Base-by-base conservation (phyloP, 2,888 invertebrate species). In the Plutella xylostella region DNA sequence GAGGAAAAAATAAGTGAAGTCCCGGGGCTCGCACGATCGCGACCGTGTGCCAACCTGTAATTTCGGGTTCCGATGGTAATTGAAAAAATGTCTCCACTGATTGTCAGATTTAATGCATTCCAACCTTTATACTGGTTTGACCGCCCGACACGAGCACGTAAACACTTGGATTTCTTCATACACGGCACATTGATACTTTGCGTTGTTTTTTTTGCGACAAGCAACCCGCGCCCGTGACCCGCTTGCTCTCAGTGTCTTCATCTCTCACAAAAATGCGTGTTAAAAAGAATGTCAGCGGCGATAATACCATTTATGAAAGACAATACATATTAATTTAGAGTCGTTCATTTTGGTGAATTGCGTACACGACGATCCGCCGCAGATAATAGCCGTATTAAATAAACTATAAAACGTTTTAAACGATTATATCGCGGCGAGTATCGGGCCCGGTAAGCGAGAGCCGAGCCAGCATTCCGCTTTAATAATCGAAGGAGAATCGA, bases 391-490 rank as follows among this genome's bases (percentile, higher is more conserved):
- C 56, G 52, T 54, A 60, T 60, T 61, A 63, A 70, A 69, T 70
- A 71, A 65, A 67, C 60, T 69, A 71, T 70, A 65, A 65, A 68
- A 62, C 63, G 14, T 31, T 40, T 22, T 31, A 20, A 17, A 31
- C 12, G 64, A 67, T 72, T 62, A 58, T 56, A 63, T 55, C 51
- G 53, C 55, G 48, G 43, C 50, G 51, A 51, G 50, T 48, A 47
- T 47, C 47, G 46, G 47, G 45, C 41, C 62, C 64, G 60, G 68
- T 78, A 76, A 78, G 70, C 74, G 72, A 78, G 78, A 79, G 77
- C 77, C 56, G 74, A 57, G 63, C 67, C 72, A 58, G 69, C 80
- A 82, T 79, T 82, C 80, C 82, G 60, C 58, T 51, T 66, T 39
- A 77, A 79, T 76, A 68, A 65, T 72, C 72, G 71, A 30, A 30